phyloP scores from a whole-genome alignment of 2,113 vertebrate species.

The Mesocricetus auratus region DNA sequence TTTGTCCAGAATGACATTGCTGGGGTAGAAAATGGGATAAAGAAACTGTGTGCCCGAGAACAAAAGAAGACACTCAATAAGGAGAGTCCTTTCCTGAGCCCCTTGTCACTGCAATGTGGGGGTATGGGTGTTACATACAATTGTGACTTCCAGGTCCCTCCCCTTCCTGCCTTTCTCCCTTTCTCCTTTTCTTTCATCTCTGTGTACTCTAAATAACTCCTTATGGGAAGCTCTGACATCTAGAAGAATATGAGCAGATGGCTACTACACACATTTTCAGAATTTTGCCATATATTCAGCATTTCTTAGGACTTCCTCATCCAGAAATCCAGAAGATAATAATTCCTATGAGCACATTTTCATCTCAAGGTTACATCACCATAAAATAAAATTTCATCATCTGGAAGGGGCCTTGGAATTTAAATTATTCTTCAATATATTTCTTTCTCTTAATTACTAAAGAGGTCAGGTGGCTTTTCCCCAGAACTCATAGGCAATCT shows the following conservation, averaged over 20 bases:
- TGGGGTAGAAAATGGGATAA: slow-evolving; percentile 2
- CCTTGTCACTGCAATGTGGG: background rate
- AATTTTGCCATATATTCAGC: background rate
- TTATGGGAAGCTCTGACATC: background rate
- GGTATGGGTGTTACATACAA: background rate
- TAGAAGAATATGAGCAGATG: background rate
- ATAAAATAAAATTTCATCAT: background rate
- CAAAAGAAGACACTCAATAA: background rate
- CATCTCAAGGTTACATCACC: background rate
- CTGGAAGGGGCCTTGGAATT: background rate
- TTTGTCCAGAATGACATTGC: background rate
- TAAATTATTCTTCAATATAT: background rate
- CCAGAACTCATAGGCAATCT: background rate
- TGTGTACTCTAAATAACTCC: background rate
- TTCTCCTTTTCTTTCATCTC: background rate
- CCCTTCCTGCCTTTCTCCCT: background rate
- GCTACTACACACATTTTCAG: background rate
- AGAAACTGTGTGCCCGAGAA: background rate
- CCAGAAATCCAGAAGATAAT: background rate
- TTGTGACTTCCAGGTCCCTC: background rate
- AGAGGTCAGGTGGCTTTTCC: background rate
- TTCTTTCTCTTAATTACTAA: background rate
- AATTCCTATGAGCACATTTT: background rate
- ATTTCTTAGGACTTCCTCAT: background rate
- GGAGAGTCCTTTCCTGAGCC: background rate